Percentiles rank a stretch among this genome's conserved stretches.
Evolutionary conservation across 2,888 invertebrate genomes (phyloP).

Genomic region (Cataglyphis altisquamis): DNA sequence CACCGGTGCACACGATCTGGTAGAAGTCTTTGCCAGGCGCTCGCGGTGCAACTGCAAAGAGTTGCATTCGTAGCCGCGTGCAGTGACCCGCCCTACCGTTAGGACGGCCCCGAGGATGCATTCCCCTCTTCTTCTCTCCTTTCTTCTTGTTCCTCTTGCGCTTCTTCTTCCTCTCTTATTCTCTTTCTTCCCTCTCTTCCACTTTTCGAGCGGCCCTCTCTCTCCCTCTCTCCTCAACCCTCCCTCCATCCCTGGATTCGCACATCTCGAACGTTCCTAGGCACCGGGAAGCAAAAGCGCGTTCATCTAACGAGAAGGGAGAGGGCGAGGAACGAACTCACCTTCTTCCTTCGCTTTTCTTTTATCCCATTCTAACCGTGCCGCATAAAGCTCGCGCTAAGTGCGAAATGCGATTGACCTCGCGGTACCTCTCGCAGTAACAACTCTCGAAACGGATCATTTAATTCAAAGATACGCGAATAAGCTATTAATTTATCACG

Average conservation of each 20-base stretch:
- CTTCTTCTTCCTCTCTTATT: conserved; percentile 45
- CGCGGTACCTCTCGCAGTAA: conserved; percentile 27
- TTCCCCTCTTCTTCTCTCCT: conserved; percentile 76
- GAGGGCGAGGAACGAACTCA: conserved; percentile 31
- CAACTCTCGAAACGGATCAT: conserved; percentile 32
- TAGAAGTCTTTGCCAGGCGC: conserved; percentile 83
- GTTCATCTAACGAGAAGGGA: conserved; percentile 67
- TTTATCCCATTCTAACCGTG: conserved; percentile 38
- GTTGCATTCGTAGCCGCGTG: conserved; percentile 83
- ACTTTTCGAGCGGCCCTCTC: conserved; percentile 59
- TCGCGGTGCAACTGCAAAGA: conserved; percentile 78
- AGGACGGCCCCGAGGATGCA: conserved; percentile 86
- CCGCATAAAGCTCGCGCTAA: conserved; percentile 46
- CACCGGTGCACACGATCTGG: conserved; percentile 78
- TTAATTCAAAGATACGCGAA: conserved; percentile 11
- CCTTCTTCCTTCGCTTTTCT: conserved; percentile 43
- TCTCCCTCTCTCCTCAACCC: background rate
- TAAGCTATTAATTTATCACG: background rate
- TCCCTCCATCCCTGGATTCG: conserved; percentile 35
- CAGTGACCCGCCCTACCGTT: conserved; percentile 87
- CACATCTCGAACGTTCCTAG: conserved; percentile 68
- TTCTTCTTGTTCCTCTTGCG: conserved; percentile 36
- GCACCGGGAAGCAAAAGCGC: conserved; percentile 75
- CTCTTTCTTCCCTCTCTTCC: conserved; percentile 55
- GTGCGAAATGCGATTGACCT: conserved; percentile 61